Base-by-base conservation (phyloP, 1,140 invertebrate species). In the Zaprionus tsacasi region DNA sequence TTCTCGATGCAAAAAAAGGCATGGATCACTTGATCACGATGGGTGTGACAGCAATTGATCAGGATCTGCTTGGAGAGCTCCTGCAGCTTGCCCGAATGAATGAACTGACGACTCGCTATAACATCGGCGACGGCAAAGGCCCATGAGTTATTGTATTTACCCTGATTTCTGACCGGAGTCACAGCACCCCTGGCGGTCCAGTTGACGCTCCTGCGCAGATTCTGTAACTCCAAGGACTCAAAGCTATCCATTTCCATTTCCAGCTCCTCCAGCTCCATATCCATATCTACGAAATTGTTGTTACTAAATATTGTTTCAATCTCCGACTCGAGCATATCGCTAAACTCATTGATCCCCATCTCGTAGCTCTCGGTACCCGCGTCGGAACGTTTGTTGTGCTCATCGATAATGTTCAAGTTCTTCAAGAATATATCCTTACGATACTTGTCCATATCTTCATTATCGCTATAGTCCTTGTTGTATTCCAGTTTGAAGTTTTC, bases 101-200 rank as follows among this genome's bases (percentile, higher is more conserved):
- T 13, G 17, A 66, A 66, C 36, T 72, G 25, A 17, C 36, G 70
- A 45, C 70, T 72, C 45, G 59, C 64, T 1, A 55, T 21, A 11
- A 36, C 56, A n/a, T 64, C 70, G 48, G 70, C 48, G 0, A 56
- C 55, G 5, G 70, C 64, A 45, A 72, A 72, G 64, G 70, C 70
- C 70, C 70, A 72, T 6, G 70, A 72, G 17, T 45, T 67, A 13
- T 67, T 67, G 30, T 45, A 67, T 17, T 67, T 36, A 12, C 64
- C 70, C 27, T 67, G 27, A 25, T 45, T 25, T 6, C 11, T 1
- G 4, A 72, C 70, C 25, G 56, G 63, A 25, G 55, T 36, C 8
- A 72, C 70, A 1, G 54, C 70, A 8, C 64, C 56, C 17, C 27
- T 11, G 17, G 36, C 12, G 0, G 70, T 72, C 70, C 70, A 72